These are phyloP conservation scores for Epirrita christyi DNA, from an alignment of 2,888 invertebrate species.

Conservation along the genomic window DNA sequence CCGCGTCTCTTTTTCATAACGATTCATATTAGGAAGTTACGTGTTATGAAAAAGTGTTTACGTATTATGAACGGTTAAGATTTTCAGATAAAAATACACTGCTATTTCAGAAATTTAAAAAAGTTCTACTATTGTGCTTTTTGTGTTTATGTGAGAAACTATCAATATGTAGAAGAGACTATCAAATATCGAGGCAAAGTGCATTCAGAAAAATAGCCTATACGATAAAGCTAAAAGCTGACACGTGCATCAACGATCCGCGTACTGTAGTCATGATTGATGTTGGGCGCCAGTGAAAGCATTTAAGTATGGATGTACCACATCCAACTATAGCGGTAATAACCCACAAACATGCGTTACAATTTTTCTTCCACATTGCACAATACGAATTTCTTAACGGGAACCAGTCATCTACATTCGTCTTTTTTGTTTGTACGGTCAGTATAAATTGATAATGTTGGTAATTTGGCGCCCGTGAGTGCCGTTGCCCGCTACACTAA, in stretches of 20 bases:
- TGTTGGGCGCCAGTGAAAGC: conserved; percentile 74
- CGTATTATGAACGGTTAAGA: no score
- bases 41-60: no score
- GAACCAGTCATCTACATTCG: conserved; percentile 79
- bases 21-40: no score
- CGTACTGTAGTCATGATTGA: conserved; percentile 59
- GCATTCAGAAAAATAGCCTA: no score
- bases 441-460: conserved; percentile 83
- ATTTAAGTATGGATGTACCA: conserved; percentile 65
- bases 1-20: no score
- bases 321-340: conserved; percentile 70
- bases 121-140: no score
- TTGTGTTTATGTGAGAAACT: no score
- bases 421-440: conserved; percentile 81
- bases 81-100: no score
- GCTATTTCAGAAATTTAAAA: no score
- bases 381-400: conserved; percentile 84
- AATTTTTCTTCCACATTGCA: conserved; percentile 83
- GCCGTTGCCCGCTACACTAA: conserved; percentile 83
- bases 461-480: conserved; percentile 81
- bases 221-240: no score
- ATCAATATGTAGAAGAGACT: no score
- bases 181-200: no score
- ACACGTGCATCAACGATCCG: conserved; percentile 12
- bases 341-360: conserved; percentile 76